Evolutionary conservation across 2,888 invertebrate species (phyloP).

Genomic region (Onthophagus sagittarius): DNA sequence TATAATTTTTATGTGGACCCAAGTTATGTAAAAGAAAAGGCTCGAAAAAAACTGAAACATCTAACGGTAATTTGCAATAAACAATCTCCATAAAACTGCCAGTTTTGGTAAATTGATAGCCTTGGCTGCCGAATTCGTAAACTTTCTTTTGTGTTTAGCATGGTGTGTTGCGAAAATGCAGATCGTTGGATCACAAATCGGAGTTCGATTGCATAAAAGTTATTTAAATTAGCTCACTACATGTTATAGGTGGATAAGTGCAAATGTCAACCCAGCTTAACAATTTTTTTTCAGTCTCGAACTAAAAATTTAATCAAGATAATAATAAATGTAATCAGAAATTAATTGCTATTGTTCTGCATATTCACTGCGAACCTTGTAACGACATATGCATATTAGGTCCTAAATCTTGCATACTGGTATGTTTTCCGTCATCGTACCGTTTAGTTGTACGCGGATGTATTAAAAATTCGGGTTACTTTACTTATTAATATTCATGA

Average conservation of each 20-base stretch:
- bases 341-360: conserved; percentile 2
- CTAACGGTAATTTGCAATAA: not conserved
- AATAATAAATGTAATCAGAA: not conserved
- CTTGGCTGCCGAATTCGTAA: not conserved
- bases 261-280: not conserved
- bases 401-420: not conserved
- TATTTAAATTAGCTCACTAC: conserved; percentile 1
- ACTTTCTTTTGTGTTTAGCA: not conserved
- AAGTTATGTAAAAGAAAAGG: not conserved
- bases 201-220: not conserved
- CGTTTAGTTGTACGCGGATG: conserved; percentile 1
- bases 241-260: conserved; percentile 2
- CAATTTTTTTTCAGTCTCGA: not conserved
- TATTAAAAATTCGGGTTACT: conserved; percentile 2
- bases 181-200: not conserved
- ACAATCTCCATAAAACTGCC: not conserved
- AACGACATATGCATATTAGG: not conserved
- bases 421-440: not conserved
- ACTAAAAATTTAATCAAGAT: not conserved
- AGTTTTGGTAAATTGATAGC: not conserved
- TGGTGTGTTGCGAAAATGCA: not conserved
- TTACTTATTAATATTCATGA: not conserved
- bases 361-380: not conserved
- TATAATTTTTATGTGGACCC: not conserved
- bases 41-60: not conserved